Evolutionary conservation across 1,140 invertebrate genomes (phyloP).

Genomic region (Conus ventricosus): DNA sequence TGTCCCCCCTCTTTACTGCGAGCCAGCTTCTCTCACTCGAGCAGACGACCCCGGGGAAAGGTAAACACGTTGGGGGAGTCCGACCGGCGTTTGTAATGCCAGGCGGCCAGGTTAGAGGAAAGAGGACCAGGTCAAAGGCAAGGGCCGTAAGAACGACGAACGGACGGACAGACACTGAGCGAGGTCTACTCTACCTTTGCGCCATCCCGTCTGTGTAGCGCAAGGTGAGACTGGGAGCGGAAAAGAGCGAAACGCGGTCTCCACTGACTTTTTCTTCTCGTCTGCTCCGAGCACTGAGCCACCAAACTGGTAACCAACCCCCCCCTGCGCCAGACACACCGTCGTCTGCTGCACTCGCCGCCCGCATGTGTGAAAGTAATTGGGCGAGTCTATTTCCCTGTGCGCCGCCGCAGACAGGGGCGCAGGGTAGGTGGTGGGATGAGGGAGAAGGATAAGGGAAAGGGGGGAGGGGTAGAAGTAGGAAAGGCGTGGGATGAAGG

Average conservation of each 20-base stretch:
- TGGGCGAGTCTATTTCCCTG: conserved; percentile 3
- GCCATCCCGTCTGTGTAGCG: background rate
- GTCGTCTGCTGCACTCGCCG: conserved; percentile 22
- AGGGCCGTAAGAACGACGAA: background rate
- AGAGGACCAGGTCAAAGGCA: background rate
- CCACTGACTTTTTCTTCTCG: background rate
- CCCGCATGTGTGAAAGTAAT: conserved; percentile 17
- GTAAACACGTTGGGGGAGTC: background rate
- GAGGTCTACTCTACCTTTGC: conserved; percentile 9
- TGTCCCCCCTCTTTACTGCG: background rate
- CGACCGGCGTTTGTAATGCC: background rate
- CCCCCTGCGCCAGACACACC: background rate
- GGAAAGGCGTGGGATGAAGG: background rate
- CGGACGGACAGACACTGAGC: no score
- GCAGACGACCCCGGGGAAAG: conserved; percentile 9
- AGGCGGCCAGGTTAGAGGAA: background rate
- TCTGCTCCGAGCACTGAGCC: background rate
- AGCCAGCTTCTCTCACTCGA: background rate
- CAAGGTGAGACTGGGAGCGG: background rate
- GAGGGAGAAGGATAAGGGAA: background rate
- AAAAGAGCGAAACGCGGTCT: background rate
- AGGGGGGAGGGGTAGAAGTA: background rate
- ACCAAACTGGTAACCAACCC: background rate
- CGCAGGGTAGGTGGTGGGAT: background rate
- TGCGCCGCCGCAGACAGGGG: conserved; percentile 13